Conservation (phyloP, 2,888 invertebrate species). For the Branchellion lobata region DNA sequence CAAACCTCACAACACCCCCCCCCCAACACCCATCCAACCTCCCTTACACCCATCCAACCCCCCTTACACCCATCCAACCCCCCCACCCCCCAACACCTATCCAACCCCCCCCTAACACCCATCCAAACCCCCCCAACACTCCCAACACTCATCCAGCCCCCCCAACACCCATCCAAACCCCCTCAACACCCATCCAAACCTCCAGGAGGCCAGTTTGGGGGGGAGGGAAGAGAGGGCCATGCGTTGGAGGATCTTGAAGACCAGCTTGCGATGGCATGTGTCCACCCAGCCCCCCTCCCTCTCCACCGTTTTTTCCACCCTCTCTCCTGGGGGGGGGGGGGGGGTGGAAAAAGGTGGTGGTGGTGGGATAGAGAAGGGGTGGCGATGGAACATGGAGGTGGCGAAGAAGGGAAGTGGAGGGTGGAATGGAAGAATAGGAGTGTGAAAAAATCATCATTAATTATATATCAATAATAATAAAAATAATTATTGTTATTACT, state of each 20-base stretch:
- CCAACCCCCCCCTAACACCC: neutral
- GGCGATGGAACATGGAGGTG: neutral
- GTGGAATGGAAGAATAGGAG: neutral
- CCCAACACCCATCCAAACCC: neutral
- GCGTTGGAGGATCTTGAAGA: neutral
- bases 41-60: too few relatives aligned
- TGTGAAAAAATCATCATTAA: neutral
- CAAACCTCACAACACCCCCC: too few relatives aligned
- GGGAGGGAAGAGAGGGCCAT: neutral
- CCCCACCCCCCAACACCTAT: neutral
- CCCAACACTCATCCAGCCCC: neutral
- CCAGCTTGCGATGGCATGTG: neutral
- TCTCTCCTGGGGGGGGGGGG: neutral
- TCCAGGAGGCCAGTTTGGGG: conserved; percentile 4
- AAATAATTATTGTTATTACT: too few relatives aligned
- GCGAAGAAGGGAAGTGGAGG: neutral
- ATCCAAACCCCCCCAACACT: neutral
- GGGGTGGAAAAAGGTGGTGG: neutral
- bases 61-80: neutral
- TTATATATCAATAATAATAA: too few relatives aligned
- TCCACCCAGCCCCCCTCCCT: neutral
- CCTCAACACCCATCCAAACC: neutral
- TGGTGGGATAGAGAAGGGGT: neutral
- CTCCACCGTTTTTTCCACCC: neutral
- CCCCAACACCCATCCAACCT: too few relatives aligned